A percentile compares a stretch with the other conserved stretches of the same genome.
Conservation (phyloP, 2,888 invertebrate species). For the Holacanthella duospinosa region DNA sequence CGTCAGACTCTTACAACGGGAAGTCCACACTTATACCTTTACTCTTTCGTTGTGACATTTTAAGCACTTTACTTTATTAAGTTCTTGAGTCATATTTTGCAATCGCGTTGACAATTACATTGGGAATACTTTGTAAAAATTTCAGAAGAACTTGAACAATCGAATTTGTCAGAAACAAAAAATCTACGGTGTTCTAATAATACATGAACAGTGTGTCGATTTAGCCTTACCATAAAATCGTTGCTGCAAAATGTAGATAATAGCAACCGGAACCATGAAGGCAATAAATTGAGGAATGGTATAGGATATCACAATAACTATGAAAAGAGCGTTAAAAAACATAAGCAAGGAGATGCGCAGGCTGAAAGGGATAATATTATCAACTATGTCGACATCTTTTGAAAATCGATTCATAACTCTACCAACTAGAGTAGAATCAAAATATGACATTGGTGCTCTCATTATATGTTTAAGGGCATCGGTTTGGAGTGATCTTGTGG, state of each 20-base stretch:
- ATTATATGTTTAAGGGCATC: slow-evolving; percentile 38
- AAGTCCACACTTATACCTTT: too few relatives aligned
- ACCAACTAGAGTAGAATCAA: slow-evolving; percentile 68
- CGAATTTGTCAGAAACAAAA: too few relatives aligned
- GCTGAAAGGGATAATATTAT: slow-evolving; percentile 23
- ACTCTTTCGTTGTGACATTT: too few relatives aligned
- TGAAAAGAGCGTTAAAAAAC: slow-evolving; percentile 61
- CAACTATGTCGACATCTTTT: slow-evolving; percentile 39
- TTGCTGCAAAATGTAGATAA: slow-evolving; percentile 72
- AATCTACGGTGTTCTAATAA: too few relatives aligned
- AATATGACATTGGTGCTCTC: slow-evolving; percentile 60
- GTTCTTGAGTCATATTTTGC: too few relatives aligned
- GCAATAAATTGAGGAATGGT: slow-evolving; percentile 72
- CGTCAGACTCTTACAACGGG: too few relatives aligned
- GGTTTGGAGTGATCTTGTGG: not conserved
- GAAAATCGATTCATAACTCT: slow-evolving; percentile 58
- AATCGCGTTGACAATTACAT: too few relatives aligned
- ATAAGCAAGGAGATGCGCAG: slow-evolving; percentile 17
- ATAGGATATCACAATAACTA: slow-evolving; percentile 72
- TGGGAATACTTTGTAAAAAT: too few relatives aligned
- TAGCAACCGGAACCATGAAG: slow-evolving; percentile 66
- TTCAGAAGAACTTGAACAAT: too few relatives aligned
- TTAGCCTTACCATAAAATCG: too few relatives aligned
- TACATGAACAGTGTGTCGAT: too few relatives aligned
- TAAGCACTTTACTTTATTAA: too few relatives aligned